Percentiles rank a stretch among this genome's conserved stretches.
Evolutionary conservation across 2,888 invertebrate genomes (phyloP).

Genomic region (Clepsis dumicolana): DNA sequence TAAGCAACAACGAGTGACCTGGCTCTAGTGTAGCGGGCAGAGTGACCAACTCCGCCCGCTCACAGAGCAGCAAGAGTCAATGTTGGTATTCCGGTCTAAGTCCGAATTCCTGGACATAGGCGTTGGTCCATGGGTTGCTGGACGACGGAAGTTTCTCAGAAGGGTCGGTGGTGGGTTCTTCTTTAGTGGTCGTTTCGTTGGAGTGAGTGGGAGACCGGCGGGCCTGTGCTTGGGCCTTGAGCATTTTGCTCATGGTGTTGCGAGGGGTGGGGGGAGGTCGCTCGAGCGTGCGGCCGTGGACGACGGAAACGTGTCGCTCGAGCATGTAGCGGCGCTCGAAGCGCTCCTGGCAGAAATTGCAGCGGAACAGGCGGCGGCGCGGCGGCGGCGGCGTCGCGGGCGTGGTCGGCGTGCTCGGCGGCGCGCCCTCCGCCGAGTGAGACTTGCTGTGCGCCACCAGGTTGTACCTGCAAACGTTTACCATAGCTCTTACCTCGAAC

Average conservation of each 20-base stretch:
- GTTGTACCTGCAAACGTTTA: constrained; percentile 66
- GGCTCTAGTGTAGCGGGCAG: constrained; percentile 38
- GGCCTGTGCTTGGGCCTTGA: constrained; percentile 77
- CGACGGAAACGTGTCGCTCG: constrained; percentile 75
- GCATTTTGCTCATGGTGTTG: constrained; percentile 84
- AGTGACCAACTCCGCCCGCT: constrained; percentile 28
- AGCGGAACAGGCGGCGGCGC: constrained; percentile 74
- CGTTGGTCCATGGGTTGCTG: constrained; percentile 41
- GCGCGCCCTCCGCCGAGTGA: constrained; percentile 57
- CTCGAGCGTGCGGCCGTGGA: constrained; percentile 78
- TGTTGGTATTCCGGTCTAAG: constrained; percentile 41
- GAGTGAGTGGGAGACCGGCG: constrained; percentile 42
- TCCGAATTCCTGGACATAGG: constrained; percentile 40
- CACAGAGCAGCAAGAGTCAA: constrained; percentile 42
- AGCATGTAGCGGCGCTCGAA: constrained; percentile 79
- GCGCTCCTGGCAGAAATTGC: constrained; percentile 76
- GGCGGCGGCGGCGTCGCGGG: constrained; percentile 49
- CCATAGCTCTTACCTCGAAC: neutral
- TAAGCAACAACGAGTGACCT: constrained; percentile 27
- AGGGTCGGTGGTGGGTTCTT: constrained; percentile 33
- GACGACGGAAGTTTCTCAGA: constrained; percentile 34
- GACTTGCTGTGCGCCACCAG: constrained; percentile 78
- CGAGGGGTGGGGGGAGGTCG: constrained; percentile 79
- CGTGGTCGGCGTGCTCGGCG: constrained; percentile 38
- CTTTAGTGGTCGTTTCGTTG: constrained; percentile 40